phyloP scores from a whole-genome alignment of 2,113 vertebrate genomes.

The Campylorhamphus procurvoides region DNA sequence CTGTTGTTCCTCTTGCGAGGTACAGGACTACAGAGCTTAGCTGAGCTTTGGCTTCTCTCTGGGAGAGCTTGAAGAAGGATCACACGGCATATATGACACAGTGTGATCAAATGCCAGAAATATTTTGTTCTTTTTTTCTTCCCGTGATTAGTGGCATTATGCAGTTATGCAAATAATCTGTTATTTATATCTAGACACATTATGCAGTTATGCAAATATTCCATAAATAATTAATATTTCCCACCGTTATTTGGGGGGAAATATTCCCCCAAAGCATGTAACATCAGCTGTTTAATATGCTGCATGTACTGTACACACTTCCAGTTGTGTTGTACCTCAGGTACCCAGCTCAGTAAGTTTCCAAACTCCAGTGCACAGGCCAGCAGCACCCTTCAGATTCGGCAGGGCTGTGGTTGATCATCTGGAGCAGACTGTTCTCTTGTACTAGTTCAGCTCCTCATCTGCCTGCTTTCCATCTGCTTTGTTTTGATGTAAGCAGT shows the following conservation, averaged over 20 bases:
- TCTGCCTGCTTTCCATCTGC: neutral
- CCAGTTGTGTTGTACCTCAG: neutral
- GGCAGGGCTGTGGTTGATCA: neutral
- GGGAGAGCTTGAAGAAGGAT: constrained; percentile 49
- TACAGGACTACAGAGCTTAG: neutral
- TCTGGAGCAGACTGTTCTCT: neutral
- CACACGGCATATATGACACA: constrained; percentile 71
- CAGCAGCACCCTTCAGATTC: neutral
- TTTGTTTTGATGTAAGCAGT: neutral
- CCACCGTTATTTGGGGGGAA: constrained; percentile 73
- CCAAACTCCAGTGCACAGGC: neutral
- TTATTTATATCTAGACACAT: constrained; percentile 84
- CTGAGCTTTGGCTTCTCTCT: constrained; percentile 39
- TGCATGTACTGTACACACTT: neutral
- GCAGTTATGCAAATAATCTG: constrained; percentile 84
- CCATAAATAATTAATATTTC: constrained; percentile 83
- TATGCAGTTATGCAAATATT: constrained; percentile 83
- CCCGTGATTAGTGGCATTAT: constrained; percentile 81
- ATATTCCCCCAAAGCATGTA: constrained; percentile 64
- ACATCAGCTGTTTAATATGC: constrained; percentile 58
- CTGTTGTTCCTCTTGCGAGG: neutral
- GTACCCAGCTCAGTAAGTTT: neutral
- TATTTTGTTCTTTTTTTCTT: constrained; percentile 77
- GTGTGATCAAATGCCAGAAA: constrained; percentile 77
- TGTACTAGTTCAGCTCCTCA: neutral